These are phyloP conservation scores for Menidia beryllina DNA, from an alignment of 2,113 vertebrate genomes.

Conservation along the genomic window DNA sequence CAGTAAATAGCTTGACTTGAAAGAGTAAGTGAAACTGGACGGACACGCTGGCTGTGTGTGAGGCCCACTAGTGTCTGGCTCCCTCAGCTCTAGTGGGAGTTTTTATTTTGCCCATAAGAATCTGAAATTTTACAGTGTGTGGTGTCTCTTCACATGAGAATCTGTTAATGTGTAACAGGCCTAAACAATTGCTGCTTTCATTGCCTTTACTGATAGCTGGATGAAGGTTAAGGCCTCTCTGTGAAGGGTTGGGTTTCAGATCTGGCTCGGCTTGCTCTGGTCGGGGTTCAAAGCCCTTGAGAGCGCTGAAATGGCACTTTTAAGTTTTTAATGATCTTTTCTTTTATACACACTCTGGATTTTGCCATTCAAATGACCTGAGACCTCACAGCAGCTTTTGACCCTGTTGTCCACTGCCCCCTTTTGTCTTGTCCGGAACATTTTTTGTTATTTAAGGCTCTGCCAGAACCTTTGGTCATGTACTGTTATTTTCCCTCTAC, in stretches of 20 bases:
- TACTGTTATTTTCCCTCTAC: too few species aligned
- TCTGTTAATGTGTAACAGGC: constrained; percentile 77
- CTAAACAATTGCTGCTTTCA: constrained; percentile 74
- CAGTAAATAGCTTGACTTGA: neutral
- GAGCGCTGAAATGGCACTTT: too few species aligned
- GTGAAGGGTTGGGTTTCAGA: constrained; percentile 60
- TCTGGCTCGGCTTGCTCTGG: constrained; percentile 25
- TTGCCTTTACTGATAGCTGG: constrained; percentile 43
- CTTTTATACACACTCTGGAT: too few species aligned
- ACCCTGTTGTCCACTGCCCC: too few species aligned
- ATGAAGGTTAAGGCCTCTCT: constrained; percentile 60
- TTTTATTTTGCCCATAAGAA: constrained; percentile 18
- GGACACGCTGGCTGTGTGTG: neutral
- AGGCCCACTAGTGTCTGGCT: neutral
- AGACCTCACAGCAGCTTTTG: too few species aligned
- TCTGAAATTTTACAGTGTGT: neutral
- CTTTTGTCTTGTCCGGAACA: too few species aligned
- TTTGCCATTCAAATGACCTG: too few species aligned
- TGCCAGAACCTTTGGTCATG: too few species aligned
- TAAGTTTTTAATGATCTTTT: too few species aligned
- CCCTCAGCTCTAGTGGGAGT: neutral
- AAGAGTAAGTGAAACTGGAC: neutral
- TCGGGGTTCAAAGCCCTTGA: too few species aligned
- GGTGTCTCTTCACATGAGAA: constrained; percentile 15
- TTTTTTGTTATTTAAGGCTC: too few species aligned